A percentile compares a stretch with the other conserved stretches of the same genome.
phyloP scores from a whole-genome alignment of 2,113 vertebrate species.

The Vulpes vulpes region DNA sequence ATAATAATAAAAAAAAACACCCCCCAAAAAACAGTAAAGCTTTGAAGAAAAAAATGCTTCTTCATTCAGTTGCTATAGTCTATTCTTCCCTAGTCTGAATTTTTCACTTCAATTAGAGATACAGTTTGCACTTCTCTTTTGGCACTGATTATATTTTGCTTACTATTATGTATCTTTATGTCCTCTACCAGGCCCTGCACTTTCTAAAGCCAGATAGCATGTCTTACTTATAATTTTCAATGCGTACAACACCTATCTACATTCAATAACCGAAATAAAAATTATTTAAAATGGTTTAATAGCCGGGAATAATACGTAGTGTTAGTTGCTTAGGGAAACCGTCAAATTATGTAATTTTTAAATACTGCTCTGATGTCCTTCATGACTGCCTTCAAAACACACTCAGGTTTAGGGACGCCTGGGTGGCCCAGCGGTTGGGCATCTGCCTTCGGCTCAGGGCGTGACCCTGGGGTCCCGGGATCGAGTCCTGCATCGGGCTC shows the following conservation, averaged over 20 bases:
- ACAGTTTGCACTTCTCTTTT: not conserved
- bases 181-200: not conserved
- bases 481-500: no score
- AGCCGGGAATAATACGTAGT: not conserved
- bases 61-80: constrained; percentile 8
- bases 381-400: constrained; percentile 3
- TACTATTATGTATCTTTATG: not conserved
- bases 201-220: constrained; percentile 42
- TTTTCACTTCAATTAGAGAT: not conserved
- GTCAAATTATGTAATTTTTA: constrained; percentile 31
- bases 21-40: not conserved
- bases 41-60: constrained; percentile 32
- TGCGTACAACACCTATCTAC: not conserved
- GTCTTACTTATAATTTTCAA: constrained; percentile 6
- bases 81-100: not conserved
- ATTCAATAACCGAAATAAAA: constrained; percentile 65
- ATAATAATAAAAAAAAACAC: no score
- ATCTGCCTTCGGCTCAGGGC: no score
- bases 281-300: constrained; percentile 29
- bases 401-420: not conserved
- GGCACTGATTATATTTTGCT: not conserved
- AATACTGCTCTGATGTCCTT: not conserved
- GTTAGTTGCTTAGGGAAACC: constrained; percentile 37
- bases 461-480: no score
- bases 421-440: no score